phyloP scores from a whole-genome alignment of 2,888 invertebrate genomes.

The Heliconius ismenius region DNA sequence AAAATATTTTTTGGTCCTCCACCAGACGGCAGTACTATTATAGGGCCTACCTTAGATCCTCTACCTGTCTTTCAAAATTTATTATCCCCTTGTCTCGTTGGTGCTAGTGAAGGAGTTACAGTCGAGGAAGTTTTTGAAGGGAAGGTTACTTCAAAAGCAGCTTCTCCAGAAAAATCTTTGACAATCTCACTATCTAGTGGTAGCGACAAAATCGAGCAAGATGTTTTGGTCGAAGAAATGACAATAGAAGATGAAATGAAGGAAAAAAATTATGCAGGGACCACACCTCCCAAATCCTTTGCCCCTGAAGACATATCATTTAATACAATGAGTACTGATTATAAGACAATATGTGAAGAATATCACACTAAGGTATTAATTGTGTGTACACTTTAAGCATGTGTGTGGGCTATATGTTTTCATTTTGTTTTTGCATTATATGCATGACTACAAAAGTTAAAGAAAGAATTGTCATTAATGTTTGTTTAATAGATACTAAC shows the following conservation, averaged over 20 bases:
- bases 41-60: constrained; percentile 58
- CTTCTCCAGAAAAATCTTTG: constrained; percentile 53
- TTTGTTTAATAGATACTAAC: not conserved
- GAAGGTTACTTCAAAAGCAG: constrained; percentile 44
- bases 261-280: constrained; percentile 54
- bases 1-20: constrained; percentile 77
- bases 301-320: constrained; percentile 73
- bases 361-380: constrained; percentile 84
- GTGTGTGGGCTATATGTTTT: constrained; percentile 48
- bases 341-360: constrained; percentile 87
- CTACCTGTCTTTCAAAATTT: constrained; percentile 68
- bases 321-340: constrained; percentile 85
- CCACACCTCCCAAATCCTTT: constrained; percentile 64
- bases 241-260: constrained; percentile 48
- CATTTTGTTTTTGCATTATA: constrained; percentile 31
- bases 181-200: constrained; percentile 40
- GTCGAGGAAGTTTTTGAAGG: constrained; percentile 44
- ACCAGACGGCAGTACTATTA: constrained; percentile 65
- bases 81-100: constrained; percentile 70
- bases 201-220: constrained; percentile 66
- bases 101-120: constrained; percentile 49
- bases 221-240: constrained; percentile 58
- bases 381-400: constrained; percentile 46
- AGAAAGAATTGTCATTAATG: not conserved
- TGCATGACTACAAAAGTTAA: not conserved